A percentile compares a stretch with the other conserved stretches of the same genome.
phyloP scores from a whole-genome alignment of 2,888 invertebrate species.

The Rhingia rostrata region DNA sequence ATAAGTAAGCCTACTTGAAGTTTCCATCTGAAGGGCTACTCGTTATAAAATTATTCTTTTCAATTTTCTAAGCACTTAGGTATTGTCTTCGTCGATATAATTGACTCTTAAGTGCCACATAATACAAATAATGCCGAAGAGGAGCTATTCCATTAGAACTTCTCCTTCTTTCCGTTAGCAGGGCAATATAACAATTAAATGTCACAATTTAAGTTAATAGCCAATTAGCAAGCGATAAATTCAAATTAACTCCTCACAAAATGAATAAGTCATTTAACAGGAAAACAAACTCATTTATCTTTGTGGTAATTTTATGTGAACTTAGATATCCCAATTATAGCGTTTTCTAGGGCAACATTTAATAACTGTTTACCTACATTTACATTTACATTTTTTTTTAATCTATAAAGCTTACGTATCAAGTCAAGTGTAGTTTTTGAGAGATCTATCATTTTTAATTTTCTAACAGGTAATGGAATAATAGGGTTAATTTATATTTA shows the following conservation, averaged over 20 bases:
- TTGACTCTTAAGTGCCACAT: conserved; percentile 42
- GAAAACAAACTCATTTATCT: conserved; percentile 64
- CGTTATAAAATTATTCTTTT: conserved; percentile 38
- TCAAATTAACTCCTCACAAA: conserved; percentile 62
- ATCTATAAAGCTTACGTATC: no score
- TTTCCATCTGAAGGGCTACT: conserved; percentile 21
- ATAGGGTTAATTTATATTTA: no score
- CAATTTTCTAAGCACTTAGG: conserved; percentile 33
- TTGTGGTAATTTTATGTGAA: not conserved
- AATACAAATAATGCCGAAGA: conserved; percentile 14
- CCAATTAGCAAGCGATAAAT: conserved; percentile 71
- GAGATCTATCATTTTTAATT: no score
- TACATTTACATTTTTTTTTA: no score
- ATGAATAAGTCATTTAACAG: conserved; percentile 46
- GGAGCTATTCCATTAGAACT: not conserved
- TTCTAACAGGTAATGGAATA: no score
- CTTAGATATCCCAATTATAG: no score
- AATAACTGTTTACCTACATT: no score
- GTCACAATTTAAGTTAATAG: conserved; percentile 69
- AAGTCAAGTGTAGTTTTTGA: no score
- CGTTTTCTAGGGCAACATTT: no score
- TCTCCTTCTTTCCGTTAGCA: conserved; percentile 5
- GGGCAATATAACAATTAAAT: conserved; percentile 48
- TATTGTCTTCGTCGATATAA: conserved; percentile 50
- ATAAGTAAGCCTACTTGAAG: no score